Conservation (phyloP, 2,888 invertebrate species). For the Acrocyrtus sp. region DNA sequence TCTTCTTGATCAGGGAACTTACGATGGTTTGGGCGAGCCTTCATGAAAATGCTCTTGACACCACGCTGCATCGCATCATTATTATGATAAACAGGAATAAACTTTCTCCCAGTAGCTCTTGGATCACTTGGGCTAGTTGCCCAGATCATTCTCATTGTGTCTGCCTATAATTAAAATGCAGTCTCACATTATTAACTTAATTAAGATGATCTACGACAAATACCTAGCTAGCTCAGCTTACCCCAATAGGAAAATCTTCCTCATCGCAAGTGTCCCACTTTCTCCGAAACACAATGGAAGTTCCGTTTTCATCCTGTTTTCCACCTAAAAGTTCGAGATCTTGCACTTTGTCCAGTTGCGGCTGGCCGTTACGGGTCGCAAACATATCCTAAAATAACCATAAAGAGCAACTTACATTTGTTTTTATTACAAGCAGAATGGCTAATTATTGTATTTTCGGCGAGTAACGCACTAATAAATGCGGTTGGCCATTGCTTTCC, state of each 20-base stretch:
- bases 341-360: slow-evolving; percentile 63
- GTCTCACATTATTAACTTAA: too few relatives aligned
- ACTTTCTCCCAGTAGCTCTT: slow-evolving; percentile 64
- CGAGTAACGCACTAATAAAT: slow-evolving; percentile 1
- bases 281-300: slow-evolving; percentile 64
- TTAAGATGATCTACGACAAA: too few relatives aligned
- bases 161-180: too few relatives aligned
- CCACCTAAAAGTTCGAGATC: slow-evolving; percentile 64
- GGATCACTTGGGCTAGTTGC: slow-evolving; percentile 67
- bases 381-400: slow-evolving; percentile 14
- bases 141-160: slow-evolving; percentile 85
- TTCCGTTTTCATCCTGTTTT: slow-evolving; percentile 64
- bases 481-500: slow-evolving; percentile 41
- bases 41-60: slow-evolving; percentile 74
- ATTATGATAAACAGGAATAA: slow-evolving; percentile 63
- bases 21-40: background rate
- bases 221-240: too few relatives aligned
- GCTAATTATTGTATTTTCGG: too few relatives aligned
- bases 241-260: slow-evolving; percentile 36
- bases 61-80: slow-evolving; percentile 74
- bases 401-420: too few relatives aligned
- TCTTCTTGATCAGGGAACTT: slow-evolving; percentile 40
- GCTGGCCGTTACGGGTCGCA: slow-evolving; percentile 10
- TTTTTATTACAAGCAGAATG: too few relatives aligned
- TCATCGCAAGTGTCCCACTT: slow-evolving; percentile 65